phyloP scores from a whole-genome alignment of 2,113 vertebrate genomes.

The Formicarius rufipectus region DNA sequence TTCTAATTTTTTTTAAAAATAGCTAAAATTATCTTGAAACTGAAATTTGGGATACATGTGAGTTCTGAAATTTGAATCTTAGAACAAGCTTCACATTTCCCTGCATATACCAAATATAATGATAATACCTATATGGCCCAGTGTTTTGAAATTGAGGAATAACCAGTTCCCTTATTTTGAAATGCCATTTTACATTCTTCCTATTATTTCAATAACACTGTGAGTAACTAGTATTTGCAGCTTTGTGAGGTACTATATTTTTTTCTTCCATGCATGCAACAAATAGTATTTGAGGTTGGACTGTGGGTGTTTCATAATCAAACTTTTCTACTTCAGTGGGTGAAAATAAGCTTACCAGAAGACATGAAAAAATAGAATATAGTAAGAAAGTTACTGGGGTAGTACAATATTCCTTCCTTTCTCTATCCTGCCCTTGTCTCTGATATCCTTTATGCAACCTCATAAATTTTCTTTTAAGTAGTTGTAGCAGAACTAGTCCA shows the following conservation, averaged over 20 bases:
- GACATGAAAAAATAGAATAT: background rate
- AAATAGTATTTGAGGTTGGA: background rate
- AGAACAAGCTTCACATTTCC: background rate
- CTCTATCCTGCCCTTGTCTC: background rate
- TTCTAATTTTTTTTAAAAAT: background rate
- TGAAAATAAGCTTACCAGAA: background rate
- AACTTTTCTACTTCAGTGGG: background rate
- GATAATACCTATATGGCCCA: background rate
- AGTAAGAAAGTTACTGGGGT: background rate
- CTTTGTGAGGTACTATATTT: background rate
- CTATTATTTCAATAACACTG: background rate
- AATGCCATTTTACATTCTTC: background rate
- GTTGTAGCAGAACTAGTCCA: background rate
- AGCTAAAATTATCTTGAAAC: background rate
- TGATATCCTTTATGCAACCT: background rate
- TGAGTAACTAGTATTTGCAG: background rate
- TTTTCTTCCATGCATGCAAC: background rate
- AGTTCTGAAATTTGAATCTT: background rate
- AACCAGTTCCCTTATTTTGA: background rate
- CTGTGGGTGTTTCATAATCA: background rate
- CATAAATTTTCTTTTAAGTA: background rate
- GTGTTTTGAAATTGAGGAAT: background rate
- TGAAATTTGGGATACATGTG: background rate
- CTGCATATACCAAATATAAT: background rate
- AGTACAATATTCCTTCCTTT: background rate